Evolutionary conservation across 2,888 invertebrate genomes (phyloP), one percentile per base, ranked within the genome.

Genomic region (Saturnia japonica): DNA sequence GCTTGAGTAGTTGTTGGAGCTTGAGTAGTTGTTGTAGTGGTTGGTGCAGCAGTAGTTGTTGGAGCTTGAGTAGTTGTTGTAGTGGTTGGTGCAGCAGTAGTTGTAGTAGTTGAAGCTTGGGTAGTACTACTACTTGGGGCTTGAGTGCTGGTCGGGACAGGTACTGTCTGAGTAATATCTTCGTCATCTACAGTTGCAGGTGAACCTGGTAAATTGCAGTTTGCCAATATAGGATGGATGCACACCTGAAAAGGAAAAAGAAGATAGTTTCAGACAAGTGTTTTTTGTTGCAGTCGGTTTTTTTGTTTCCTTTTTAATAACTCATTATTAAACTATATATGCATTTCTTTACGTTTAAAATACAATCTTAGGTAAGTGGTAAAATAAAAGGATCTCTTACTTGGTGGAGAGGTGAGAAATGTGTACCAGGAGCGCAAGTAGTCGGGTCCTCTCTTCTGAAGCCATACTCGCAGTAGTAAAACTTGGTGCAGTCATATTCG

Each of bases 381-480:
- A 7, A 47, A 54, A 54, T 8, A 7, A 22, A 22, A 11, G 8
- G 9, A n/a, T 22, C 22, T 11, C n/a, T 71, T 62, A 91, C 91
- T 84, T 90, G 89, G 0, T 78, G 8, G 1, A 68, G 70, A 11
- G 72, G 78, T 0, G 86, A 86, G 74, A 91, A 91, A 1, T 88
- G 80, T 0, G 91, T 91, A 0, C 89, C 91, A 0, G 83, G 83
- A 0, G 88, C 79, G 57, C 92, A 92, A 19, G 71, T 54, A 0
- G 82, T 82, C 0, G 89, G 77, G 0, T 72, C 54, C 0, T 77
- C 77, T 66, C 77, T 83, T 66, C 83, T 88, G 68, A 77, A 0
- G 0, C 92, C 93, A 72, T 83, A 85, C 54, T 89, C 88, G 72
- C 93, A 93, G 77, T 90, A 90, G 80, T 93, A 93, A 78, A 90